Evolutionary conservation across 1,140 invertebrate genomes (phyloP), one percentile per base, ranked within the genome.

Genomic region (Argopecten irradians): DNA sequence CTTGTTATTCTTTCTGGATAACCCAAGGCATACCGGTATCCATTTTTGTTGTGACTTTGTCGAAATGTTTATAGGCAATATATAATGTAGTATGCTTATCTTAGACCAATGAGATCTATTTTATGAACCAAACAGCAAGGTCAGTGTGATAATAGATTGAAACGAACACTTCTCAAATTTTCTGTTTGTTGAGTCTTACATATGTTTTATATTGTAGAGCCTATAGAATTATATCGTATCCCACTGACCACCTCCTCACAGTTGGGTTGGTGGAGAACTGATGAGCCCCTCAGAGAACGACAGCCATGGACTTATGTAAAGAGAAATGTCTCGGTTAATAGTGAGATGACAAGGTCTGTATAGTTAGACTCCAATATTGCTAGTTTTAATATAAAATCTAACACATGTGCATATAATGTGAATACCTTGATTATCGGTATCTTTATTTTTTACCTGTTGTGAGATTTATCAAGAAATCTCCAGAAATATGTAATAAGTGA

Each of bases 291-390:
- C 0, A 90, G 89, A 34, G 55, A 91, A 36, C 93, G 89, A 41
- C 89, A 93, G 86, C 93, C 93, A 0, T 95, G 95, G 95, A 93
- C 94, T 8, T 86, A 93, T 89, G 93, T 94, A 7, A 91, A 90
- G 28, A 90, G 94, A 32, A 90, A 93, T 86, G 90, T 92, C n/a
- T 90, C 93, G 55, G 88, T 94, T 5, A 93, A 95, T 89, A 95
- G 94, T 92, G 95, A 95, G 92, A 95, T 95, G 95, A 95, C 94
- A 85, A 94, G 92, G 94, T 95, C 87, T 82, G 87, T 88, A 22
- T n/a, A n/a, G n/a, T n/a, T n/a, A n/a, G n/a, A n/a, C n/a, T n/a
- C n/a, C n/a, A n/a, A n/a, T n/a, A n/a, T n/a, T n/a, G n/a, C n/a
- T n/a, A n/a, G n/a, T n/a, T n/a, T n/a, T n/a, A n/a, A n/a, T n/a